Conservation (phyloP, 2,797 vertebrate genomes). For the Enteromius mattozi region DNA sequence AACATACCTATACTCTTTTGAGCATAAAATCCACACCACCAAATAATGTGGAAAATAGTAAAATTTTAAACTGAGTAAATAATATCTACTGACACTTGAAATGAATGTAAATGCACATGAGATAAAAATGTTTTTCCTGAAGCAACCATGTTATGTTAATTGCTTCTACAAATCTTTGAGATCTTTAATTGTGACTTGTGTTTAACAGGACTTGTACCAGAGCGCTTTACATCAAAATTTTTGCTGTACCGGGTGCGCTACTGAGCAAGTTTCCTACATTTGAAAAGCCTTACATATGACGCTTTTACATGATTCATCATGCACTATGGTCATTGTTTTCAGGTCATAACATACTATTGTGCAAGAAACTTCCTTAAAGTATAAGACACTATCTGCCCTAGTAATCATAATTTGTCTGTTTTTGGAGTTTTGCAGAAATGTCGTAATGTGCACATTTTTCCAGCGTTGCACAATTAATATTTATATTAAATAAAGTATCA, state of each 20-base stretch:
- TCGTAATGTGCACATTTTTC: neutral
- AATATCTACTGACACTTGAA: no score
- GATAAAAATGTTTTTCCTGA: neutral
- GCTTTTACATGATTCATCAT: neutral
- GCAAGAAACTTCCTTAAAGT: neutral
- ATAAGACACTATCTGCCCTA: neutral
- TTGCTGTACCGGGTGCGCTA: neutral
- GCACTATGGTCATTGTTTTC: neutral
- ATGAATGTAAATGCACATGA: neutral
- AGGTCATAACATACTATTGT: neutral
- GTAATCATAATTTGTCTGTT: neutral
- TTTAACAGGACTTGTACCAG: neutral
- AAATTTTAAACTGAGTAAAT: no score
- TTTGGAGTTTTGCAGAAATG: neutral
- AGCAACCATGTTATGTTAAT: neutral
- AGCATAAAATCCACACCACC: no score
- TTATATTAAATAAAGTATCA: neutral
- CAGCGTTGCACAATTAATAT: constrained; percentile 4
- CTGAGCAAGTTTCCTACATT: neutral
- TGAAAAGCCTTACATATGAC: neutral
- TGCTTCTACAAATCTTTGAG: neutral
- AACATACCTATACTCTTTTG: no score
- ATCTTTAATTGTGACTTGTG: neutral
- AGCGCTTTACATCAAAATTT: neutral
- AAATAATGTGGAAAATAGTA: no score